Percentiles rank a stretch among this genome's conserved stretches.
Evolutionary conservation across 2,113 vertebrate genomes (phyloP).

Genomic region (Cololabis saira): DNA sequence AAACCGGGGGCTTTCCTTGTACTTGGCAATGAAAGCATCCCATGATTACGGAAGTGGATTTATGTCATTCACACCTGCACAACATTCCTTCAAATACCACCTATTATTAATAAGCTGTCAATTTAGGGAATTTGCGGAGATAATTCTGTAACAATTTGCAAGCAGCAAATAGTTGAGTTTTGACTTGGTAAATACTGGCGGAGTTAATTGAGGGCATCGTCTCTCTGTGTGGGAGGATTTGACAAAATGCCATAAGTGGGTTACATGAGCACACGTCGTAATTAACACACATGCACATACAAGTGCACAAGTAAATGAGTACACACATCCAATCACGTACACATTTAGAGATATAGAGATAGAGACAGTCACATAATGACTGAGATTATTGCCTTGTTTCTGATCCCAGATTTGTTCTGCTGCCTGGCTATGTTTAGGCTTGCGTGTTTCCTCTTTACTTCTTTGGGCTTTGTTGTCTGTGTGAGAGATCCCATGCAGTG

Average conservation of each 20-base stretch:
- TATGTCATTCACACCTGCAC: constrained; percentile 68
- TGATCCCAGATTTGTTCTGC: constrained; percentile 54
- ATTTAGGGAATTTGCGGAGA: constrained; percentile 74
- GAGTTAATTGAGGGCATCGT: constrained; percentile 77
- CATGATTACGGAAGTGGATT: constrained; percentile 67
- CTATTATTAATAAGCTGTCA: constrained; percentile 81
- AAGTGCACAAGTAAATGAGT: constrained; percentile 37
- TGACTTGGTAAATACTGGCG: constrained; percentile 72
- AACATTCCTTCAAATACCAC: constrained; percentile 69
- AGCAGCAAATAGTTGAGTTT: constrained; percentile 66
- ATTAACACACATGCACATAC: constrained; percentile 61
- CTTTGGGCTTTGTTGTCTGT: constrained; percentile 22
- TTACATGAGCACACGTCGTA: constrained; percentile 67
- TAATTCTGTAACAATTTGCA: constrained; percentile 72
- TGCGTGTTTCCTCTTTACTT: constrained; percentile 26
- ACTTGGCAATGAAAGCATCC: constrained; percentile 71
- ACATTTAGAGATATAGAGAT: constrained; percentile 34
- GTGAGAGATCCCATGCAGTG: constrained; percentile 25
- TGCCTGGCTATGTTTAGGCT: constrained; percentile 28
- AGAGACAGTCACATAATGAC: constrained; percentile 45
- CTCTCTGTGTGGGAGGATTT: constrained; percentile 66
- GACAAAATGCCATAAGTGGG: constrained; percentile 71
- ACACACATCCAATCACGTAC: constrained; percentile 18
- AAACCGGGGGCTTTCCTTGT: constrained; percentile 53
- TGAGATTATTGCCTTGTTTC: constrained; percentile 53